Percentiles rank a stretch among this genome's conserved stretches.
Conservation (phyloP, 2,888 invertebrate species). For the Geophilus truncorum region DNA sequence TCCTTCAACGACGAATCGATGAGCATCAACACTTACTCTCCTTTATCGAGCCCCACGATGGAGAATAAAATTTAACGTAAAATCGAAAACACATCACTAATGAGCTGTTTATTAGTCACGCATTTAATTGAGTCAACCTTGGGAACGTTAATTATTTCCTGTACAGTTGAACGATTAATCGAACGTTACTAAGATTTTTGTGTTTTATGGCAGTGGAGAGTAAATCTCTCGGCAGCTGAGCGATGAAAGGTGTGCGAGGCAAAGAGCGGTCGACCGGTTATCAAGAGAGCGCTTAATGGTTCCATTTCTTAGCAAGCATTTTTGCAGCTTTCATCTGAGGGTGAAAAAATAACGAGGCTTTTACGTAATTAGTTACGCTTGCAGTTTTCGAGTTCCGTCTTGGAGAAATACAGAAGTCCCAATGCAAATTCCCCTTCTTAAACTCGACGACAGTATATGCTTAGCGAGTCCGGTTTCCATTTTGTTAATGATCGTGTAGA, state of each 20-base stretch:
- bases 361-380: conserved; percentile 20
- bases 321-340: not conserved
- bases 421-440: not conserved
- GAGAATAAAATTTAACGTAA: not conserved
- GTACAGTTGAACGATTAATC: not conserved
- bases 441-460: not conserved
- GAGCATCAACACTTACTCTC: not conserved
- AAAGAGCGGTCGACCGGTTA: conserved; percentile 20
- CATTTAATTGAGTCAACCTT: not conserved
- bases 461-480: conserved; percentile 3
- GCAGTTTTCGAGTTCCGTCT: not conserved
- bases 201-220: not conserved
- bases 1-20: not conserved
- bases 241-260: conserved; percentile 1
- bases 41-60: not conserved
- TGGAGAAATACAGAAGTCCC: not conserved
- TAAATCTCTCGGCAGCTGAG: not conserved
- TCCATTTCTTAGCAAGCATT: conserved; percentile 11
- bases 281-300: conserved; percentile 4
- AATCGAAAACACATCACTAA: conserved; percentile 1
- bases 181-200: not conserved
- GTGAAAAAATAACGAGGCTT: conserved; percentile 7
- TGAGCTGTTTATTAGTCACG: not conserved
- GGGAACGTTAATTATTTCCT: not conserved
- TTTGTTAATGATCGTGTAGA: not conserved